phyloP scores from a whole-genome alignment of 2,113 vertebrate species.

The Corythornis madagascariensis region DNA sequence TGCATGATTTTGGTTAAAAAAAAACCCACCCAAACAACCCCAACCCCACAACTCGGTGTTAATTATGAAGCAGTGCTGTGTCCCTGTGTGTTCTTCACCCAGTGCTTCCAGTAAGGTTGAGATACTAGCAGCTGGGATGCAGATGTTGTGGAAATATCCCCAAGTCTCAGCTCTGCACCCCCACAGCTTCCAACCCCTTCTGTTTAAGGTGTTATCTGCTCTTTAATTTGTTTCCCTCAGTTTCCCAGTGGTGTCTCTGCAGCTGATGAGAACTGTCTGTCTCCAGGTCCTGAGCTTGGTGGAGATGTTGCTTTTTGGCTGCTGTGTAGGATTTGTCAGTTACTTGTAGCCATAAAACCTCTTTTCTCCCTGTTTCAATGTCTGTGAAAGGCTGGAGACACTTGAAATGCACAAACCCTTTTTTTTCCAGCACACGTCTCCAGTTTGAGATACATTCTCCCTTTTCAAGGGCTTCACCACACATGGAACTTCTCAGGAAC shows the following conservation, averaged over 20 bases:
- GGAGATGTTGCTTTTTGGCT: not conserved
- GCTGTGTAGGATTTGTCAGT: not conserved
- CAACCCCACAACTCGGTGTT: no score
- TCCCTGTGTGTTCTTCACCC: not conserved
- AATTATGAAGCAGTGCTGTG: not conserved
- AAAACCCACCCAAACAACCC: no score
- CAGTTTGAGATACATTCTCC: not conserved
- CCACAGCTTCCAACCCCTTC: not conserved
- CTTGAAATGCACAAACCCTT: not conserved
- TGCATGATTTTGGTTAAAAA: not conserved
- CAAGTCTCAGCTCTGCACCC: not conserved
- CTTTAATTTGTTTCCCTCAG: not conserved
- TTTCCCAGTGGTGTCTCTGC: not conserved
- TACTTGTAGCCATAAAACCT: not conserved
- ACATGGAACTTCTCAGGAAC: slow-evolving; percentile 9
- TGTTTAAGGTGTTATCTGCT: not conserved
- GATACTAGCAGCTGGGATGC: not conserved
- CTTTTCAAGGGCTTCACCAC: not conserved
- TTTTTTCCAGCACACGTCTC: not conserved
- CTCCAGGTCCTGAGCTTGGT: not conserved
- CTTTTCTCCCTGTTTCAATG: not conserved
- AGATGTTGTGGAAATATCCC: not conserved
- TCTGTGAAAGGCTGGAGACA: not conserved
- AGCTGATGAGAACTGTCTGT: not conserved
- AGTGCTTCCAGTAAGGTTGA: not conserved